Base-by-base conservation (phyloP, 2,888 invertebrate genomes). In the Zygaena filipendulae region DNA sequence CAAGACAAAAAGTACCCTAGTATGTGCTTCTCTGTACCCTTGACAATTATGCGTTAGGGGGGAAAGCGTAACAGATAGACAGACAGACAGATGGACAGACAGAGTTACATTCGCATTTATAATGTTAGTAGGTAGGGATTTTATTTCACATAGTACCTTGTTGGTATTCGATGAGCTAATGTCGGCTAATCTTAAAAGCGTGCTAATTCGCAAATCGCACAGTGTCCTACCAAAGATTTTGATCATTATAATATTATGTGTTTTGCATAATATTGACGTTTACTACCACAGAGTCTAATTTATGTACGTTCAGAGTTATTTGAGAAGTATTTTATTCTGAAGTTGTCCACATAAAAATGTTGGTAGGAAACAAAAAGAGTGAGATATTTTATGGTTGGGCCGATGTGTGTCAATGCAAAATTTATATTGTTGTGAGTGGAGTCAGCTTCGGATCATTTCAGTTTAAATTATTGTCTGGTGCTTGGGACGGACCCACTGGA, bases 181-280 rank as follows among this genome's bases (percentile, higher is more conserved):
- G 64, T 55, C 70, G 71, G 69, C 61, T 63, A 66, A 64, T 61
- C 62, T 72, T 72, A 70, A 74, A 72, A 59, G 62, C 52, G 34
- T 32, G 50, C 48, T 50, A 53, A 57, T 59, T 70, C 71, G 63
- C 74, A 75, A 77, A 74, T 75, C 75, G 74, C 68, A 64, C 51
- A 58, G n/a, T n/a, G n/a, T 58, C 60, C 60, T 51, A 44, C 51
- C 57, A 46, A n/a, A 70, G 69, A 74, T 75, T 70, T n/a, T n/a
- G n/a, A n/a, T n/a, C n/a, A 72, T 63, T 69, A 68, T 68, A n/a
- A 67, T 72, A 77, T 75, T 77, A 75, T n/a, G n/a, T n/a, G n/a
- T 71, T 77, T 75, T 75, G 69, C 71, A 77, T 79, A 71, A 72
- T 77, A 72, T 74, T 71, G 77, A 77, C 77, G 62, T 75, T 77